phyloP scores from a whole-genome alignment of 2,888 invertebrate genomes.

The Chrysotoxum bicinctum region DNA sequence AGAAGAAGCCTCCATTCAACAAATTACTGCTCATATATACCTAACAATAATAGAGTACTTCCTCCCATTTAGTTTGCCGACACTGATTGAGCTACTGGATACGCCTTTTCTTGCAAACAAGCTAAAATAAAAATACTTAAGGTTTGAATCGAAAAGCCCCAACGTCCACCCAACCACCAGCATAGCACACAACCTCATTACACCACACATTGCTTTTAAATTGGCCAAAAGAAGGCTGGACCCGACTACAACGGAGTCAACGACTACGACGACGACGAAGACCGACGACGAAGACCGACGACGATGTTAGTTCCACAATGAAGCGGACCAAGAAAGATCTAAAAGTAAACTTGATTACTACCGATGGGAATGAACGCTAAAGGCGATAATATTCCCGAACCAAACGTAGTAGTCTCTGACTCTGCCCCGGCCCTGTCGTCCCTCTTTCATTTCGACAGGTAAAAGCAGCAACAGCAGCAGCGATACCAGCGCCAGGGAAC shows the following conservation, averaged over 20 bases:
- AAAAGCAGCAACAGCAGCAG: slow-evolving; percentile 19
- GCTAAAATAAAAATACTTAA: slow-evolving; percentile 19
- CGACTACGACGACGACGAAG: not conserved
- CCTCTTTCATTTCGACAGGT: slow-evolving; percentile 10
- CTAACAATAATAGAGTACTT: slow-evolving; percentile 66
- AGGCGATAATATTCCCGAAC: slow-evolving; percentile 71
- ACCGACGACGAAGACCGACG: not conserved
- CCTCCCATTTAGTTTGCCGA: slow-evolving; percentile 72
- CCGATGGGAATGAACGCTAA: slow-evolving; percentile 72
- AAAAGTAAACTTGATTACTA: slow-evolving; percentile 73
- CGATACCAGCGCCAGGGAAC: slow-evolving; percentile 23
- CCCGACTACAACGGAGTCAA: slow-evolving; percentile 6
- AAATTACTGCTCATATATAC: slow-evolving; percentile 64
- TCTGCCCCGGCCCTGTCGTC: not conserved
- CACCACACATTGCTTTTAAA: slow-evolving; percentile 58
- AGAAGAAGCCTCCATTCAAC: slow-evolving; percentile 40
- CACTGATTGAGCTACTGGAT: slow-evolving; percentile 73
- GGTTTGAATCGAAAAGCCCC: slow-evolving; percentile 24
- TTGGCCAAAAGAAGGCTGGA: slow-evolving; percentile 46
- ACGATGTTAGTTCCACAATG: slow-evolving; percentile 10
- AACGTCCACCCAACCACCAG: slow-evolving; percentile 28
- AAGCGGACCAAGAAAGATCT: slow-evolving; percentile 55
- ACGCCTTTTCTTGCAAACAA: slow-evolving; percentile 62
- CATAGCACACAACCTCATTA: slow-evolving; percentile 65
- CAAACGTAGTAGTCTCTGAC: not conserved